Evolutionary conservation across 1,140 invertebrate species (phyloP), one percentile per base, ranked within the genome.

Genomic region (Zophobas atratus): DNA sequence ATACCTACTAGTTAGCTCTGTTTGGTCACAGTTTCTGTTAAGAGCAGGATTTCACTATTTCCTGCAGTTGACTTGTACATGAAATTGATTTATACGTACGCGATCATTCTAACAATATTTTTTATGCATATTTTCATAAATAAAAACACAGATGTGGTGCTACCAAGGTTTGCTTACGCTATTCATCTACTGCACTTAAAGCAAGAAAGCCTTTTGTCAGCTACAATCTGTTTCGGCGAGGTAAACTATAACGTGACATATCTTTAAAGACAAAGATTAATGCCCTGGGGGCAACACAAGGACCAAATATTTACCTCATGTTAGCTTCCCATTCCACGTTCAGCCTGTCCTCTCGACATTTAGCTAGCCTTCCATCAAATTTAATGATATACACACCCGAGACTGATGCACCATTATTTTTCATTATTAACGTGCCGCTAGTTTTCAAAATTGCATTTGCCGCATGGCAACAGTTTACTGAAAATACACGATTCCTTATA

Each of bases 391-490:
- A 84, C 80, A 82, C 80, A 78, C 75, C 70, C 76, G 79, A 80
- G 79, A 82, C 81, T 83, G 84, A 85, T 85, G 82, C 84, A 81
- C 83, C 85, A 86, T 85, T 86, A 86, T 86, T 86, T 85, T 85
- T 85, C 85, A 84, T 86, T 86, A 85, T 83, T 86, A 81, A 86
- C 84, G 84, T 82, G 70, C 83, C 83, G 84, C 77, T 81, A 81
- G 81, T 81, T 81, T 80, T 77, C 77, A 80, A 82, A 83, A 83
- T 83, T 83, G 81, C 81, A 73, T 73, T 73, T 73, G 49, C 71
- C 51, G 60, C 60, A 67, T 67, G 60, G 60, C 60, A 67, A 67
- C 39, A 38, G 60, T 67, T 67, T 67, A 67, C 38, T 41, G 39
- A 43, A 67, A 67, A 67, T 43, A 41, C 6, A 8, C 1, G 39